Percentiles rank a stretch among this genome's conserved stretches.
These are phyloP conservation scores for Drosophila nebulosa DNA, from an alignment of 1,140 invertebrate species.

Conservation along the genomic window DNA sequence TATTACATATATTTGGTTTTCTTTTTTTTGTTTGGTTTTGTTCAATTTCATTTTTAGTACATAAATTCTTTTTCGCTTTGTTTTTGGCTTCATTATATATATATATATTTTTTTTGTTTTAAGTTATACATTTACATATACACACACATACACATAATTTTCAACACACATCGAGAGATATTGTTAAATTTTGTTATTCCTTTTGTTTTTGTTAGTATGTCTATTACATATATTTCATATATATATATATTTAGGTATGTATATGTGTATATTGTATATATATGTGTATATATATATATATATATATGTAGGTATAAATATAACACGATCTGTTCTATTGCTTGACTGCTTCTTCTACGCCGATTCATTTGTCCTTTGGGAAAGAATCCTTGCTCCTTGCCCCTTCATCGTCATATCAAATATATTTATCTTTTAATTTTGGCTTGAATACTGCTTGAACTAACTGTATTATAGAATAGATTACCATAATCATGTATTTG, in stretches of 20 bases:
- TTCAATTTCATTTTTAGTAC: neutral
- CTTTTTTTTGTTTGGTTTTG: neutral
- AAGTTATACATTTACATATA: neutral
- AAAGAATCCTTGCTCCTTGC: neutral
- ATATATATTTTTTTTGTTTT: neutral
- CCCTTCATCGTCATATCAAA: neutral
- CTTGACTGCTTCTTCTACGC: neutral
- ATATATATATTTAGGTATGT: neutral
- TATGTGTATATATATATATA: neutral
- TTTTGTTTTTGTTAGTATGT: neutral
- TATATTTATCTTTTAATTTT: slow-evolving; percentile 1
- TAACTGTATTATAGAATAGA: neutral
- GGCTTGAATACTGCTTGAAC: neutral
- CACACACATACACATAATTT: neutral
- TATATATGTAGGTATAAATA: neutral
- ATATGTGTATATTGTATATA: neutral
- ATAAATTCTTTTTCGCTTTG: neutral
- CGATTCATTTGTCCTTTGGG: neutral
- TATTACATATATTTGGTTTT: neutral
- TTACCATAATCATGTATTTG: neutral
- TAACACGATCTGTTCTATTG: neutral
- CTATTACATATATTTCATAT: neutral
- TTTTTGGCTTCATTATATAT: neutral
- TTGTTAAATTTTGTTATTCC: neutral
- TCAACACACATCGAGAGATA: slow-evolving; percentile 1